Base-by-base conservation (phyloP, 2,888 invertebrate species). In the Machimus rusticus region DNA sequence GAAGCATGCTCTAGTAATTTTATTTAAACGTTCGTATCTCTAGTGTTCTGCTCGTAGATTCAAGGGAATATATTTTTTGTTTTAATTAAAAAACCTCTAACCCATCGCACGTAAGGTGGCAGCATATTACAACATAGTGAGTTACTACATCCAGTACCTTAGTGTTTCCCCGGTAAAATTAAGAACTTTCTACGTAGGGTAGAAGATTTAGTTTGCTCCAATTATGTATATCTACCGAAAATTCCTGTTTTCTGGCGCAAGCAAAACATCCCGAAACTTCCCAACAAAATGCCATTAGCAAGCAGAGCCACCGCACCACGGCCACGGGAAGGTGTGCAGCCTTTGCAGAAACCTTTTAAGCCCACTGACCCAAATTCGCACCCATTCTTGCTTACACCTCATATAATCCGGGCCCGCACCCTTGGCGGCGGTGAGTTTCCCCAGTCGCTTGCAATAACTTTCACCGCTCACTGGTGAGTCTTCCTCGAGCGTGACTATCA, bases 341-440 rank as follows among this genome's bases (percentile, higher is more conserved):
- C n/a, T n/a, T n/a, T n/a, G n/a, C 57, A 8, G 19, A 37, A 82
- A 82, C 55, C 82, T 57, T 57, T 82, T 66, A 82, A 82, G 57
- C 34, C 66, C 57, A 57, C 37, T 82, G 82, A 82, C 82, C 82
- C 37, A 66, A 82, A 82, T 82, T 55, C 12, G 37, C 82, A 37
- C 82, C 82, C 82, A 82, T 82, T 82, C 82, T 55, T 82, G 16
- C 66, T 66, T 82, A 82, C 66, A 57, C 82, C 82, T 82, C 82
- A 66, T 55, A 51, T 51, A 82, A 82, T 82, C 82, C 66, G 23
- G 5, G 14, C 57, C 39, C 5, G 37, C 9, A 82, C 19, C 16
- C 5, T 16, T 1, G 43, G 39, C n/a, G 51, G 57, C 28, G 34
- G 39, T 19, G 31, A 66, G 34, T 57, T 55, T 31, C 51, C 37